These are phyloP conservation scores for Asteroscopus sphinx DNA, from an alignment of 2,888 invertebrate species.

Conservation along the genomic window DNA sequence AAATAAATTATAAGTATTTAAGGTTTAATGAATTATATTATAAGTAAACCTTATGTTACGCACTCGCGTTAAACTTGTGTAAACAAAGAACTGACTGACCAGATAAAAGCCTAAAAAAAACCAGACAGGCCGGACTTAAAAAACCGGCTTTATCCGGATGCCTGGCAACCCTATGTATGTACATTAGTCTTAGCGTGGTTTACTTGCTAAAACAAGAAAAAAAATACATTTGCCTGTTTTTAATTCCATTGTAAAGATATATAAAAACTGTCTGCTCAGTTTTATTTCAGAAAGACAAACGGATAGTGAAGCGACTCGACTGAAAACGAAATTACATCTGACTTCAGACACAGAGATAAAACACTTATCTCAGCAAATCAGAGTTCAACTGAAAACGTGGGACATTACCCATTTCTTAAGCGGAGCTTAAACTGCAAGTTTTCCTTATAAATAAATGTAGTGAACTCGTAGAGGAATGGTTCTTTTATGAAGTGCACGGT, in stretches of 20 bases:
- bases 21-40: no score
- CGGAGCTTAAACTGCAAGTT: constrained; percentile 59
- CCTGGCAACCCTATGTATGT: no score
- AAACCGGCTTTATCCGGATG: no score
- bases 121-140: no score
- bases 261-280: constrained; percentile 43
- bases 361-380: constrained; percentile 44
- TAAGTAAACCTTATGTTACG: no score
- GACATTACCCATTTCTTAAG: constrained; percentile 55
- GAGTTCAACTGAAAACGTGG: constrained; percentile 56
- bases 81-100: no score
- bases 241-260: constrained; percentile 6
- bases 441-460: constrained; percentile 69
- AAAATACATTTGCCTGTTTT: not conserved
- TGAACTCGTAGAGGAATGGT: constrained; percentile 65
- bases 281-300: constrained; percentile 43
- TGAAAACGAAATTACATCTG: constrained; percentile 48
- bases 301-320: constrained; percentile 39
- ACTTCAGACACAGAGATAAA: constrained; percentile 46
- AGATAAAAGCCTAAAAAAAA: no score
- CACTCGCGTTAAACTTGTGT: no score
- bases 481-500: constrained; percentile 54
- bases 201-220: no score
- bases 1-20: no score
- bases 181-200: not conserved